phyloP scores from a whole-genome alignment of 2,797 vertebrate genomes.

The Artibeus lituratus region DNA sequence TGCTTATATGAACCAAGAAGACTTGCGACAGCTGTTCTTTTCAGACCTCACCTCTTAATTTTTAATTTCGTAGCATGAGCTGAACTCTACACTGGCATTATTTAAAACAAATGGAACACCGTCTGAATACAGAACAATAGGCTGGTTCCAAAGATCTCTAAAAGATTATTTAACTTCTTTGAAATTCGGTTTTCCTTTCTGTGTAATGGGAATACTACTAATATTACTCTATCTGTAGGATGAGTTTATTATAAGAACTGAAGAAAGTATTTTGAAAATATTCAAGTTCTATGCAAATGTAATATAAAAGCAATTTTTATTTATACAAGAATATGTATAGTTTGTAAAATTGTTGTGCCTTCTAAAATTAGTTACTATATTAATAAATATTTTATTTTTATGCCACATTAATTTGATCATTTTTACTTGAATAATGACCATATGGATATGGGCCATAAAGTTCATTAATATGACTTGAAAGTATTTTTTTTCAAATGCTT shows the following conservation, averaged over 20 bases:
- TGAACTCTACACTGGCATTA: background rate
- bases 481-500: conserved; percentile 18
- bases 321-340: background rate
- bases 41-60: background rate
- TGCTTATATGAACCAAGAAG: background rate
- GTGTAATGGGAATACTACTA: background rate
- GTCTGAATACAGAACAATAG: background rate
- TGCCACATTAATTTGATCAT: background rate
- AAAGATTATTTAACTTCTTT: background rate
- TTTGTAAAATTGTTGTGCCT: background rate
- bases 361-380: background rate
- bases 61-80: background rate
- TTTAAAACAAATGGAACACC: background rate
- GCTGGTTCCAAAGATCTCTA: background rate
- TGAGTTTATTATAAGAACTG: background rate
- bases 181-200: background rate
- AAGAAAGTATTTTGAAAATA: background rate
- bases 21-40: background rate
- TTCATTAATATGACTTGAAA: background rate
- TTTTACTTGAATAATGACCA: background rate
- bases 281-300: background rate
- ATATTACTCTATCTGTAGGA: background rate
- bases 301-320: background rate
- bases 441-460: background rate
- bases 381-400: conserved; percentile 16